Conservation (phyloP, 2,113 vertebrate species). For the Anoplopoma fimbria region DNA sequence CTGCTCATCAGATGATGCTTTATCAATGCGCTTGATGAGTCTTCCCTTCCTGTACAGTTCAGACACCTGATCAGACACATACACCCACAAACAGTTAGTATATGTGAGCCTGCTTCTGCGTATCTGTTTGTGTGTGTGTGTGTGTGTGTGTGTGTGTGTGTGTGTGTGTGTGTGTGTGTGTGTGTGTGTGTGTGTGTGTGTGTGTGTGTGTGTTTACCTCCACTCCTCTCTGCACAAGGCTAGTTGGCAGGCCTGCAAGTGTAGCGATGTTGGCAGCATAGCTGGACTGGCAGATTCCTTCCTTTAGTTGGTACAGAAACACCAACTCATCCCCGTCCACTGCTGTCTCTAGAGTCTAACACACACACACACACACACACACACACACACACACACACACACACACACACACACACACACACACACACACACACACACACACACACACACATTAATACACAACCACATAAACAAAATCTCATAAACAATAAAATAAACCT, state of each 20-base stretch:
- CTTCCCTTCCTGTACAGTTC: constrained; percentile 88
- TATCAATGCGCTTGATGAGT: constrained; percentile 82
- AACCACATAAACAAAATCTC: too few species aligned
- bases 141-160: constrained; percentile 17
- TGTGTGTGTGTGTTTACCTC: constrained; percentile 82
- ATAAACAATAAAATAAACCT: constrained; percentile 17
- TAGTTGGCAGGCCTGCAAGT: constrained; percentile 89
- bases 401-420: constrained; percentile 37
- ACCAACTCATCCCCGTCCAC: constrained; percentile 92
- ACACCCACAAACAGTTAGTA: constrained; percentile 17
- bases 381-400: constrained; percentile 48
- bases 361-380: constrained; percentile 46
- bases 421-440: constrained; percentile 43
- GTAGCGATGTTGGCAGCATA: constrained; percentile 93
- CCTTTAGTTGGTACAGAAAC: constrained; percentile 94
- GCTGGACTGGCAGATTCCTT: constrained; percentile 90
- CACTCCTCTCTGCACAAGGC: constrained; percentile 88
- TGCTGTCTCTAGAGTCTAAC: constrained; percentile 92
- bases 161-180: constrained; percentile 10
- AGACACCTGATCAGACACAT: constrained; percentile 82
- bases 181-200: constrained; percentile 14
- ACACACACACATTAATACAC: constrained; percentile 30
- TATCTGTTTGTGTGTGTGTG: constrained; percentile 12
- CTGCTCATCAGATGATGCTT: constrained; percentile 71
- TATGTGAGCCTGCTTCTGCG: not conserved